A percentile compares a stretch with the other conserved stretches of the same genome.
Evolutionary conservation across 37 sponge, comb jelly and placozoan species (phyloP).

Genomic region (Lycopodina hypogea): DNA sequence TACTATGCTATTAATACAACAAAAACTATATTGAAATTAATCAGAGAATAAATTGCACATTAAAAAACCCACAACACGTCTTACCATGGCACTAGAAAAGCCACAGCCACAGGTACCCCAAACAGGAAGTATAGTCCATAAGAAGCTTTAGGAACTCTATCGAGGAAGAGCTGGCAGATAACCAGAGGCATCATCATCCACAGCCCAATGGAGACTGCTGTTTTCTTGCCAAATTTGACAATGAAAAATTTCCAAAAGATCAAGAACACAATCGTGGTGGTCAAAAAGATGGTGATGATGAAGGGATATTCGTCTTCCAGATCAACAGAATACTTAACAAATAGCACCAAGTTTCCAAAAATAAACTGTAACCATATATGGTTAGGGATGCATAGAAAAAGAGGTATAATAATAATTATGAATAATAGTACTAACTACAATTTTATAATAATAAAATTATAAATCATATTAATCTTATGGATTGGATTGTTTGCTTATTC

Average conservation of each 20-base stretch:
- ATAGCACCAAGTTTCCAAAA: constrained; percentile 67
- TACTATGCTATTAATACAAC: no score
- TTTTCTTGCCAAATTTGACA: constrained; percentile 69
- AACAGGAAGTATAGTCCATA: constrained; percentile 33
- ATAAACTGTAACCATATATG: constrained; percentile 55
- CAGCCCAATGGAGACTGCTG: constrained; percentile 48
- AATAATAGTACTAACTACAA: no score
- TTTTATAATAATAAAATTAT: no score
- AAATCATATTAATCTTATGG: neutral
- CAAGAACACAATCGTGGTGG: constrained; percentile 50
- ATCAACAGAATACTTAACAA: constrained; percentile 56
- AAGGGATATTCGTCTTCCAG: constrained; percentile 61
- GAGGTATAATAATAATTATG: no score
- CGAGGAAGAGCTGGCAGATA: constrained; percentile 26
- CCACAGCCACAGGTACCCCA: constrained; percentile 53
- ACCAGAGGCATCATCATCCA: constrained; percentile 46
- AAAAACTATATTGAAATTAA: no score
- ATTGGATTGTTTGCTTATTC: neutral
- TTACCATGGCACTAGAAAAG: constrained; percentile 83
- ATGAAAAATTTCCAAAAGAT: constrained; percentile 69
- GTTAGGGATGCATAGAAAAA: no score
- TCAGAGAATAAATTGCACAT: no score
- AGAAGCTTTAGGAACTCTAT: neutral
- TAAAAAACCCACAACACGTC: no score
- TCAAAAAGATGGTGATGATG: constrained; percentile 50